These are phyloP conservation scores for Alviniconcha strummeri DNA, from an alignment of 2,888 invertebrate species.

Conservation along the genomic window DNA sequence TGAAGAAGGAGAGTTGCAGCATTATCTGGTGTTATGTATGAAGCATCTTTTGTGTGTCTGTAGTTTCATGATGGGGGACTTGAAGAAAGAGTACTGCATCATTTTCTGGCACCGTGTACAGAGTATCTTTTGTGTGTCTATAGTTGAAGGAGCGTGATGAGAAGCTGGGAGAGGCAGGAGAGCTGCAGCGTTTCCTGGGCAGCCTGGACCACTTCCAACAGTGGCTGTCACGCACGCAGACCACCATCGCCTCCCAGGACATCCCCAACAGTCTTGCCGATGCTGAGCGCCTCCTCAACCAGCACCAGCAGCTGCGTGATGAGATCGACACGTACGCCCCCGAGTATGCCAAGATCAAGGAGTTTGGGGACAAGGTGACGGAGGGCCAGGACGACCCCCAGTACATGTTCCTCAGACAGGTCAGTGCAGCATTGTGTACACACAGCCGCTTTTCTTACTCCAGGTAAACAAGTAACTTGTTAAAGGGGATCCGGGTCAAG, in stretches of 20 bases:
- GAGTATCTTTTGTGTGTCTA: conserved; percentile 29
- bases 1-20: too few species aligned
- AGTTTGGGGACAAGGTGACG: conserved; percentile 86
- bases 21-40: too few species aligned
- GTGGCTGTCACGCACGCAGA: conserved; percentile 99
- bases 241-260: conserved; percentile 80
- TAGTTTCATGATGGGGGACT: too few species aligned
- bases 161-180: conserved; percentile 98
- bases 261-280: conserved; percentile 78
- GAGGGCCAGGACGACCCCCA: conserved; percentile 94
- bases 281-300: conserved; percentile 96
- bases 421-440: conserved; percentile 40
- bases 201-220: conserved; percentile 99
- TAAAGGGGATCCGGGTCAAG: too few species aligned
- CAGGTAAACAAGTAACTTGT: too few species aligned
- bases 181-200: conserved; percentile 88
- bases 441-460: too few species aligned
- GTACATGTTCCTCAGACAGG: conserved; percentile 99
- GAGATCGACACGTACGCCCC: conserved; percentile 99
- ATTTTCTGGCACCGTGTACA: conserved; percentile 74
- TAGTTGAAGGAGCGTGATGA: conserved; percentile 97
- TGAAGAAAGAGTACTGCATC: conserved; percentile 94
- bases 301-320: conserved; percentile 98
- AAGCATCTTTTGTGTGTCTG: too few species aligned
- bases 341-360: conserved; percentile 99